A percentile compares a stretch with the other conserved stretches of the same genome.
Evolutionary conservation across 2,888 invertebrate species (phyloP).

Genomic region (Gastracanthus pulcherrimus): DNA sequence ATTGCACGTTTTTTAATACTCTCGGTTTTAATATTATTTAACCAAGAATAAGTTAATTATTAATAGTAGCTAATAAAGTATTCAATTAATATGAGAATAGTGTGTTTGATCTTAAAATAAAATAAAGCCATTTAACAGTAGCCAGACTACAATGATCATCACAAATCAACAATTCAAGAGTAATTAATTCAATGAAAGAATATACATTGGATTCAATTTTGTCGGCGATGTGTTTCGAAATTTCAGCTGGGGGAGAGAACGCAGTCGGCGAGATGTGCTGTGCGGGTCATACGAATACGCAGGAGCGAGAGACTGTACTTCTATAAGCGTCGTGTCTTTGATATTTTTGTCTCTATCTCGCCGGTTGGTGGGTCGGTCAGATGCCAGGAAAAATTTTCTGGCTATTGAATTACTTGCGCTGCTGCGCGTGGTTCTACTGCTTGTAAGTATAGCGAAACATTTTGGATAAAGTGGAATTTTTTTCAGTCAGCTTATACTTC

Average conservation of each 20-base stretch:
- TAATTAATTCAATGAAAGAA: neutral
- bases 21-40: no score
- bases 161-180: neutral
- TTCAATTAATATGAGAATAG: no score
- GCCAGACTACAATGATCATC: no score
- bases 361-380: neutral
- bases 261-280: neutral
- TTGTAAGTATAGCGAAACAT: neutral
- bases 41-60: no score
- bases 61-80: no score
- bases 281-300: neutral
- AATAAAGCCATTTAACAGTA: no score
- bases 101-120: no score
- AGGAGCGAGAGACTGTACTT: neutral
- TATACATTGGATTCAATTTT: neutral
- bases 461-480: no score
- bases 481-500: no score
- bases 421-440: neutral
- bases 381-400: slow-evolving; percentile 28
- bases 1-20: no score
- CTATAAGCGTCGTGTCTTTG: slow-evolving; percentile 28
- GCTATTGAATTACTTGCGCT: slow-evolving; percentile 26
- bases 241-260: no score
- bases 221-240: neutral
- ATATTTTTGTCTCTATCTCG: slow-evolving; percentile 40